These are phyloP conservation scores for Chirona hameri DNA, from an alignment of 2,888 invertebrate genomes.

Conservation along the genomic window DNA sequence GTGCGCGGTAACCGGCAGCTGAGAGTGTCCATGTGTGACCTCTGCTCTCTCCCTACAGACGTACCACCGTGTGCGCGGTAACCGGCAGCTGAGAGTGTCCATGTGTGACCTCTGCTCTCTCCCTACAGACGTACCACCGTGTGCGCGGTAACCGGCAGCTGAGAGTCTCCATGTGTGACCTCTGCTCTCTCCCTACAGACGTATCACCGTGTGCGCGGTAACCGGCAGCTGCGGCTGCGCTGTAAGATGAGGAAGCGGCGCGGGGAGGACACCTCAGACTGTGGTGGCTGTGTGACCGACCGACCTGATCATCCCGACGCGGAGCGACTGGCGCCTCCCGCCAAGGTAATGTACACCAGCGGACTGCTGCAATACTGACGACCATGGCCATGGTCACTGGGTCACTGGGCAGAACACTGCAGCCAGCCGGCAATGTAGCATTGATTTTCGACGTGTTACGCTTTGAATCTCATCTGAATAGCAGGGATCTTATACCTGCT, in stretches of 20 bases:
- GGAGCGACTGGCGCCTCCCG: constrained; percentile 7
- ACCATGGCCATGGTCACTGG: too few species aligned
- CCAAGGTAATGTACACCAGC: not conserved
- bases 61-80: constrained; percentile 67
- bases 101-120: constrained; percentile 43
- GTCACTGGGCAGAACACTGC: too few species aligned
- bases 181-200: constrained; percentile 51
- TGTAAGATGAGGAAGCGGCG: constrained; percentile 66
- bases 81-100: constrained; percentile 60
- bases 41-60: constrained; percentile 51
- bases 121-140: constrained; percentile 62
- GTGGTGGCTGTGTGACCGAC: constrained; percentile 28
- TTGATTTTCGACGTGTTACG: too few species aligned
- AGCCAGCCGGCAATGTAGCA: too few species aligned
- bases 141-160: constrained; percentile 69
- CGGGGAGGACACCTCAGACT: constrained; percentile 43
- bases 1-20: constrained; percentile 69
- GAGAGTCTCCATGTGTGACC: constrained; percentile 45
- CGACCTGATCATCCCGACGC: constrained; percentile 45
- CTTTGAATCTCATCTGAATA: too few species aligned
- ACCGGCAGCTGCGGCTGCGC: constrained; percentile 64
- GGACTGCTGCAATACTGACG: too few species aligned
- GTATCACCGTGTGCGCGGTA: constrained; percentile 67
- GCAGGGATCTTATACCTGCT: too few species aligned
- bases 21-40: constrained; percentile 44